Evolutionary conservation across 2,797 vertebrate genomes (phyloP), one percentile per base, ranked within the genome.

Genomic region (Myiothlypis coronata): DNA sequence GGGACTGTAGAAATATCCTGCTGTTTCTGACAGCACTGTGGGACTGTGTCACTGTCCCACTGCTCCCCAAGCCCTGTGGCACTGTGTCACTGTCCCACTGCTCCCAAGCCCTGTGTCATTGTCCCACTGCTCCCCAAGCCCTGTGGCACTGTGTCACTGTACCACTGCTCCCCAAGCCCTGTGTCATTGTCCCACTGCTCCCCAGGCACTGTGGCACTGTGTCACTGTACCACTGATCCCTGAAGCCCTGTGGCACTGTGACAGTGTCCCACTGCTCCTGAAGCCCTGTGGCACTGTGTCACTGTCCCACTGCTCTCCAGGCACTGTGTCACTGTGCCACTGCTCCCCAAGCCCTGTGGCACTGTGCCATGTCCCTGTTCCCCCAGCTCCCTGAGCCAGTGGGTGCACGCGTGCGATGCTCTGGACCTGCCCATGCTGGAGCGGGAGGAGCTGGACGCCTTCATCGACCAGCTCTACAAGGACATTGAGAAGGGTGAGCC

Each of bases 381-480:
- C 50, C 72, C 13, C 95, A 99, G 99, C 96, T 99, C 99, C 11
- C 96, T 99, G 79, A 99, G 99, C 97, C 99, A 99, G 96, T 99
- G 99, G 99, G 99, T 99, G 86, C 99, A 99, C 2, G 99, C 98
- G 11, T 99, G 99, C 3, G 99, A 99, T 7, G 98, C 98, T 6
- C 97, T 99, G 81, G 98, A 99, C 76, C 98, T 99, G 87, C 98
- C 99, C 75, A 81, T 96, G 93, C 98, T 98, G 97, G 98, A 99
- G 97, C 98, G 99, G 78, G 99, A 99, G 97, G 98, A 99, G 91
- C 98, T 99, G 96, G 99, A 99, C 1, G 96, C 98, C 68, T 99
- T 99, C 97, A 99, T 99, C 1, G 99, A 99, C 98, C 99, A 99
- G 97, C 97, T 99, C 39, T 99, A 99, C 98, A 99, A 99, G 98